These are phyloP conservation scores for Muscidifurax raptorellus DNA, from an alignment of 1,140 invertebrate species.

Conservation along the genomic window DNA sequence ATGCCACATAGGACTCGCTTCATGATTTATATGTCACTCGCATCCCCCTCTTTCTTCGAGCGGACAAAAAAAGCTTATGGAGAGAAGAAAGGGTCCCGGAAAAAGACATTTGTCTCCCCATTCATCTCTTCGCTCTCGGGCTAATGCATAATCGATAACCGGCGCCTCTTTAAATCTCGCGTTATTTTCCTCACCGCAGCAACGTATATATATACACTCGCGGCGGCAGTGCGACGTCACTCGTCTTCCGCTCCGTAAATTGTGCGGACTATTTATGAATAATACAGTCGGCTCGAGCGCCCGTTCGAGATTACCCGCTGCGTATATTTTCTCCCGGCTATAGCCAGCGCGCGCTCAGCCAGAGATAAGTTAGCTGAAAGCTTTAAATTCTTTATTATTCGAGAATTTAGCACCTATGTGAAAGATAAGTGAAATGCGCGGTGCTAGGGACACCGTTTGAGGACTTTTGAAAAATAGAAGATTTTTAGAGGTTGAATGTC, in stretches of 20 bases:
- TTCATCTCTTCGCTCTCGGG: slow-evolving; percentile 16
- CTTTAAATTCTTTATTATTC: too few species aligned
- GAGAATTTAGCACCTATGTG: too few species aligned
- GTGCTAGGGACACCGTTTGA: too few species aligned
- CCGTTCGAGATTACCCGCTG: not conserved
- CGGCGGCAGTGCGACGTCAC: not conserved
- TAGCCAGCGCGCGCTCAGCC: too few species aligned
- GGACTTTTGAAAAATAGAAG: too few species aligned
- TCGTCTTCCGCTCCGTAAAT: not conserved
- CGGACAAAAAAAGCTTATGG: slow-evolving; percentile 25
- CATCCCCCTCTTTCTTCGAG: not conserved
- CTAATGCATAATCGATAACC: slow-evolving; percentile 51
- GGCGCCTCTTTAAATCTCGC: slow-evolving; percentile 35
- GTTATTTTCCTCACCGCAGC: slow-evolving; percentile 3
- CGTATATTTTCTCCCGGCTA: not conserved
- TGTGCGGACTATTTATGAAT: slow-evolving; percentile 21
- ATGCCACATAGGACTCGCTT: slow-evolving; percentile 11
- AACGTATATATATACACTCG: too few species aligned
- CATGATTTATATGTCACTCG: slow-evolving; percentile 37
- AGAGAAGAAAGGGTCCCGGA: slow-evolving; percentile 34
- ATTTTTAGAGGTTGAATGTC: too few species aligned
- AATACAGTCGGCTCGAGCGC: not conserved
- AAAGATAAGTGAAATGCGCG: too few species aligned
- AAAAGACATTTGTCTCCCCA: slow-evolving; percentile 51
- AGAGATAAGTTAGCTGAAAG: too few species aligned